Percentiles rank a stretch among this genome's conserved stretches.
These are phyloP conservation scores for Cerastis rubricosa DNA, from an alignment of 2,888 invertebrate genomes.

Conservation along the genomic window DNA sequence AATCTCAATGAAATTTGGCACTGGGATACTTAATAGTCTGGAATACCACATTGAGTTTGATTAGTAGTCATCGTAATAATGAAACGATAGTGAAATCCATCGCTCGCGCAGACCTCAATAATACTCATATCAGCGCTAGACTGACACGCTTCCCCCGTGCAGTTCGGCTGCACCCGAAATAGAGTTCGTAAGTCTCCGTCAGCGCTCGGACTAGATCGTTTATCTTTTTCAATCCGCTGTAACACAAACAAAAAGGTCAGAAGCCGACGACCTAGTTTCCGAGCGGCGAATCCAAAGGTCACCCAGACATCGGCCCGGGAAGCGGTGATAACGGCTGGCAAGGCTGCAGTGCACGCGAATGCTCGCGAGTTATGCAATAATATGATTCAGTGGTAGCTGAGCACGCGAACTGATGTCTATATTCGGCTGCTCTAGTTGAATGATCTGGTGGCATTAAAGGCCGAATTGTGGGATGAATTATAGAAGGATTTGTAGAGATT, in stretches of 20 bases:
- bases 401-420: slow-evolving; percentile 67
- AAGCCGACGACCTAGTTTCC: slow-evolving; percentile 88
- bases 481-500: slow-evolving; percentile 23
- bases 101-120: slow-evolving; percentile 63
- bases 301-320: slow-evolving; percentile 86
- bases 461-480: slow-evolving; percentile 15
- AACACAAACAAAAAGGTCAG: slow-evolving; percentile 89
- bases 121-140: slow-evolving; percentile 67
- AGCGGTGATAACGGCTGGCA: slow-evolving; percentile 86
- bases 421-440: slow-evolving; percentile 46
- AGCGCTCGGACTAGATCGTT: slow-evolving; percentile 78
- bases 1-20: too few relatives aligned
- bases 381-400: slow-evolving; percentile 64
- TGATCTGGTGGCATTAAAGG: slow-evolving; percentile 46
- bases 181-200: slow-evolving; percentile 77
- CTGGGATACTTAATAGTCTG: too few relatives aligned
- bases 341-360: slow-evolving; percentile 81
- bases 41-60: neutral
- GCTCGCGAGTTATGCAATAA: slow-evolving; percentile 76
- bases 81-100: slow-evolving; percentile 3
- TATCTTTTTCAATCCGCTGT: slow-evolving; percentile 82
- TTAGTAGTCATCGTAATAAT: neutral
- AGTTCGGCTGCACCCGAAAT: slow-evolving; percentile 79
- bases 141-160: slow-evolving; percentile 66
- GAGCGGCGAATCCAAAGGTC: slow-evolving; percentile 85